Evolutionary conservation across 2,113 vertebrate genomes (phyloP), one percentile per base, ranked within the genome.

Genomic region (Brachirus orientalis): DNA sequence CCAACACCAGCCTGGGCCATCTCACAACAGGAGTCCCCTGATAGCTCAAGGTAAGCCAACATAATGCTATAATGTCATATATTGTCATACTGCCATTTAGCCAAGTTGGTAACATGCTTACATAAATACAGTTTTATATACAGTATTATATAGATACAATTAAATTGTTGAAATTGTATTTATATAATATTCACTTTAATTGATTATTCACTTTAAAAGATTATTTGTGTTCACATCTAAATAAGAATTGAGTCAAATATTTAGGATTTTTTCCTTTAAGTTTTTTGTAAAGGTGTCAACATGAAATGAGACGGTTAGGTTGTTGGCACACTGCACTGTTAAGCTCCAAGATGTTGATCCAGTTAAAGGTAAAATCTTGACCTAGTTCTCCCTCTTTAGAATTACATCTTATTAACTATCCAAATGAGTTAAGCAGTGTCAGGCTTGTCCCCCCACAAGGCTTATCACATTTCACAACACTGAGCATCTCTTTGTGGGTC

Each of bases 351-450:
- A 77, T 84, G 72, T 82, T 90, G 73, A 90, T 87, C 84, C 74
- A 78, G 82, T 90, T 88, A 86, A 86, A 86, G 81, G 63, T 83
- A 69, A 89, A 80, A 80, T 85, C 73, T 87, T 85, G 88, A 87
- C 88, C 90, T 75, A 79, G 76, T 79, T 88, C 80, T 57, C 61
- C 72, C 69, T 73, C 77, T 56, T 66, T 55, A 78, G 82, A 90
- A 87, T 87, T 88, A 62, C 79, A 81, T 83, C 68, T 88, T 51
- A 79, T 87, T 57, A 12, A 66, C 66, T 77, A 72, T 66, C 56
- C 68, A 87, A 82, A 88, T 77, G 51, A 78, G 73, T 52, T 66
- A 56, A 77, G 64, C 62, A 60, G 70, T 77, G 48, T 45, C 66
- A 60, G 61, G 41, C 51, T 40, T 45, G 37, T 54, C 54, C 28